phyloP scores from a whole-genome alignment of 2,888 invertebrate species.

The Linnaemya tessellans region DNA sequence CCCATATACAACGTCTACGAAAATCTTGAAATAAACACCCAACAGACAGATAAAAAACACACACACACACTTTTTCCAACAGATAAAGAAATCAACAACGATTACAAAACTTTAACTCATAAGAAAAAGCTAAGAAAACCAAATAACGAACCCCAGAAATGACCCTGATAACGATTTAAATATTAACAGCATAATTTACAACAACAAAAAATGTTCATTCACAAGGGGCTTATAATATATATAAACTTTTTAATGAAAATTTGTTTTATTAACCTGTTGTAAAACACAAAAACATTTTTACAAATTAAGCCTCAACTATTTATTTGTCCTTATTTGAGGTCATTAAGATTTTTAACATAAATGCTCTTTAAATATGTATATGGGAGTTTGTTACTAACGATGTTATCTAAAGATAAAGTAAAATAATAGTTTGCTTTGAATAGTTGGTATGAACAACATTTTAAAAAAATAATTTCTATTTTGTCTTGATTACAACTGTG shows the following conservation, averaged over 20 bases:
- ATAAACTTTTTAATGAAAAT: no score
- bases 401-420: not conserved
- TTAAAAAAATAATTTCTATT: not conserved
- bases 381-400: not conserved
- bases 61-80: not conserved
- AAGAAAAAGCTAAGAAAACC: not conserved
- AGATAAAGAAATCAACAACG: constrained; percentile 15
- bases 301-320: no score
- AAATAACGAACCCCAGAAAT: not conserved
- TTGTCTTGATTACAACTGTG: not conserved
- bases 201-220: no score
- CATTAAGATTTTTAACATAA: not conserved
- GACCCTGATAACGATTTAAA: constrained; percentile 6
- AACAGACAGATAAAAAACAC: not conserved
- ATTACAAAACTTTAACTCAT: not conserved
- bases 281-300: no score
- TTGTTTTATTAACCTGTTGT: no score
- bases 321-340: not conserved
- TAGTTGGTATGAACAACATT: not conserved
- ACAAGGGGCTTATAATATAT: no score
- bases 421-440: not conserved
- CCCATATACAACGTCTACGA: not conserved
- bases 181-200: no score
- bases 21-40: not conserved
- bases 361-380: not conserved